These are phyloP conservation scores for Diaperis boleti DNA, from an alignment of 2,888 invertebrate genomes.

Conservation along the genomic window DNA sequence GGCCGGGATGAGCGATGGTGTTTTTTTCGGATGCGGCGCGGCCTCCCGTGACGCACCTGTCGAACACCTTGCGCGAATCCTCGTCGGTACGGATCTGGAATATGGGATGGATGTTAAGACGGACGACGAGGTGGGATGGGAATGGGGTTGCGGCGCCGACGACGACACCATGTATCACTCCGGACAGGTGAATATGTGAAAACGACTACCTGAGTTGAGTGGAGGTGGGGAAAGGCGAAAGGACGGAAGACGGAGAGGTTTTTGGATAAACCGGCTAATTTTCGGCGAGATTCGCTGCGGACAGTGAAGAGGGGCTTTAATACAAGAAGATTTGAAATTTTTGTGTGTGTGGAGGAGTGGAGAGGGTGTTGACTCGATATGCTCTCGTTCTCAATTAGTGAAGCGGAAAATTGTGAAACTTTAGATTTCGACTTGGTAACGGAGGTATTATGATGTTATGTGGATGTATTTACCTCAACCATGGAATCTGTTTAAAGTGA, in stretches of 20 bases:
- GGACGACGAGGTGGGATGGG: not conserved
- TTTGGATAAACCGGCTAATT: not conserved
- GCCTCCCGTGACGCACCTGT: slow-evolving; percentile 11
- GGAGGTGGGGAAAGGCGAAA: not conserved
- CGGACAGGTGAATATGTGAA: slow-evolving; percentile 21
- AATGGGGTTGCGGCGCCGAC: slow-evolving; percentile 18
- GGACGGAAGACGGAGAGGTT: not conserved
- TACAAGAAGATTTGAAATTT: too few relatives aligned
- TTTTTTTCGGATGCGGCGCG: slow-evolving; percentile 10
- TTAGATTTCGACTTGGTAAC: too few relatives aligned
- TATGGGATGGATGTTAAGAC: too few relatives aligned
- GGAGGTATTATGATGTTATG: too few relatives aligned
- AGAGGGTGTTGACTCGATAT: too few relatives aligned
- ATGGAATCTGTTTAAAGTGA: too few relatives aligned
- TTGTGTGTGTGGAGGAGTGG: too few relatives aligned
- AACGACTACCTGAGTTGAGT: slow-evolving; percentile 27
- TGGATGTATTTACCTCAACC: too few relatives aligned
- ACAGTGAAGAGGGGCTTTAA: not conserved
- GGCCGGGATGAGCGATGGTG: slow-evolving; percentile 30
- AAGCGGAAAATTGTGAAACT: too few relatives aligned
- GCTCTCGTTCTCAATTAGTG: too few relatives aligned
- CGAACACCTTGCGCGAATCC: slow-evolving; percentile 18
- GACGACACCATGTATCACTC: slow-evolving; percentile 15
- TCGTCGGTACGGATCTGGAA: slow-evolving; percentile 12
- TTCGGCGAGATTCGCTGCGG: not conserved